Percentiles rank a stretch among this genome's conserved stretches.
phyloP scores from a whole-genome alignment of 2,797 vertebrate species.

The Acridotheres tristis region DNA sequence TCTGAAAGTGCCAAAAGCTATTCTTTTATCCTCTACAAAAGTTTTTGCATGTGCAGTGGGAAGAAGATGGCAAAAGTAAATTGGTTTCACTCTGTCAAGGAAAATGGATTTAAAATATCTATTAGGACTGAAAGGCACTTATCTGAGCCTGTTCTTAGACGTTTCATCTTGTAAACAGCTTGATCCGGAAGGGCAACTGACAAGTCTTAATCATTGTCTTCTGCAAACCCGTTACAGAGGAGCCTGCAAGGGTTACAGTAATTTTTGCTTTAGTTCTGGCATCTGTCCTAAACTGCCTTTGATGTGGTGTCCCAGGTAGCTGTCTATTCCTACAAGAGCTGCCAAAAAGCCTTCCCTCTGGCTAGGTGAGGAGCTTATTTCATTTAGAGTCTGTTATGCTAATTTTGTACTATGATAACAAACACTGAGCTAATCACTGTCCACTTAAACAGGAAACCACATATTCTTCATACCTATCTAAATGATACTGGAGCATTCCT shows the following conservation, averaged over 20 bases:
- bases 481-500: neutral
- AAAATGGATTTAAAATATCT: constrained; percentile 18
- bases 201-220: neutral
- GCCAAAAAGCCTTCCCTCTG: neutral
- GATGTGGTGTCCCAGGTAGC: neutral
- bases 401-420: neutral
- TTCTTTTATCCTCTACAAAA: neutral
- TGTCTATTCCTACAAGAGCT: neutral
- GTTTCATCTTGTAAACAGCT: neutral
- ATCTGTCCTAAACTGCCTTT: neutral
- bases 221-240: neutral
- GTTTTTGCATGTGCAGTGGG: neutral
- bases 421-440: neutral
- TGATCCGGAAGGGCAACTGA: neutral
- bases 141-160: neutral
- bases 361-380: neutral
- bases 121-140: neutral
- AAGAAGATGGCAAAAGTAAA: neutral
- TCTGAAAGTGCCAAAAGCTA: neutral
- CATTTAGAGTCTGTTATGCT: neutral
- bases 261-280: constrained; percentile 9
- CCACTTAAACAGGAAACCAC: neutral
- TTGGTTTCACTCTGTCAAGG: neutral
- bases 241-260: neutral
- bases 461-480: neutral